Percentiles rank a stretch among this genome's conserved stretches.
Evolutionary conservation across 2,888 invertebrate species (phyloP).

Genomic region (Cheilosia soror): DNA sequence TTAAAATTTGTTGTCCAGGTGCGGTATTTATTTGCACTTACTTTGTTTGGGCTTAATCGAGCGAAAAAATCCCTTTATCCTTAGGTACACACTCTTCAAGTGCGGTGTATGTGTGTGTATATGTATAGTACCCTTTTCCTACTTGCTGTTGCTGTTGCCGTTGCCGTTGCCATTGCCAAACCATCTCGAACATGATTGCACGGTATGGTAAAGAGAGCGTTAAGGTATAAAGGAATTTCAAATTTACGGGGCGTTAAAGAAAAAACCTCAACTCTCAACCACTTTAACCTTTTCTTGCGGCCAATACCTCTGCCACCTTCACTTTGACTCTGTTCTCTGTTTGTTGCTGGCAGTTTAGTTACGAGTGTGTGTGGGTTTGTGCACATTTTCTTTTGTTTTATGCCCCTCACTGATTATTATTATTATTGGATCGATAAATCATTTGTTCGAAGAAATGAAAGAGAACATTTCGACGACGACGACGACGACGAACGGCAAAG

Average conservation of each 20-base stretch:
- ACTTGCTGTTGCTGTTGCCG: conserved; percentile 14
- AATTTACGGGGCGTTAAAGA: conserved; percentile 46
- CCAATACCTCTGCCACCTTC: conserved; percentile 55
- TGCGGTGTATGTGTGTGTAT: background rate
- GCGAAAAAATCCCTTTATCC: conserved; percentile 51
- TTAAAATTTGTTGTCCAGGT: conserved; percentile 70
- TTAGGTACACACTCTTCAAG: conserved; percentile 41
- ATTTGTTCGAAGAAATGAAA: conserved; percentile 71
- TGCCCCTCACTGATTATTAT: conserved; percentile 19
- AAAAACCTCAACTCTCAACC: conserved; percentile 66
- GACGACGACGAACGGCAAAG: conserved; percentile 31
- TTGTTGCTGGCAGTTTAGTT: conserved; percentile 13
- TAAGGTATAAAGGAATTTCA: conserved; percentile 49
- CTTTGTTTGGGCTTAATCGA: conserved; percentile 54
- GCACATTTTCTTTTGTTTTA: conserved; percentile 48
- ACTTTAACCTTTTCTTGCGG: conserved; percentile 61
- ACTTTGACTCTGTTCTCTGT: conserved; percentile 13
- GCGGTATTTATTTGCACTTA: conserved; percentile 62
- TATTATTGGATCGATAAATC: conserved; percentile 69
- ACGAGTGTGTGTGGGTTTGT: conserved; percentile 17
- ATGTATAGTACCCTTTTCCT: conserved; percentile 15
- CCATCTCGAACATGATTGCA: conserved; percentile 38
- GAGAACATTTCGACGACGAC: conserved; percentile 49
- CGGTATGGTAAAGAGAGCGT: conserved; percentile 3
- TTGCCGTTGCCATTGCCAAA: conserved; percentile 17